phyloP scores from a whole-genome alignment of 2,888 invertebrate species.

The Eupithecia insigniata region DNA sequence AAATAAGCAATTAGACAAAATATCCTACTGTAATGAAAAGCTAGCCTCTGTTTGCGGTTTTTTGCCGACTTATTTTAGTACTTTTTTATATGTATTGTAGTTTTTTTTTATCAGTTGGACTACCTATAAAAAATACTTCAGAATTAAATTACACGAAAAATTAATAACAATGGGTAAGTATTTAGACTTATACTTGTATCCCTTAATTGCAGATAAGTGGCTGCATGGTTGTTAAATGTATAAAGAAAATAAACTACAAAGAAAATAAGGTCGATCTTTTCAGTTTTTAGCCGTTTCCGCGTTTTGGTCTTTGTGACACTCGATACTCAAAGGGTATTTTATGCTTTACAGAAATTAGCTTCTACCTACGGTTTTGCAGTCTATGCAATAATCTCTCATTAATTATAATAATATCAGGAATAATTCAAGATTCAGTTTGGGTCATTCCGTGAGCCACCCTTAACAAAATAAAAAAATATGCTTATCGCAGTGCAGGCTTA shows the following conservation, averaged over 20 bases:
- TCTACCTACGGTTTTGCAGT: no score
- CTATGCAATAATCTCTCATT: background rate
- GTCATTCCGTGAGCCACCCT: background rate
- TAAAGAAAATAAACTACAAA: background rate
- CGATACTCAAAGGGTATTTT: background rate
- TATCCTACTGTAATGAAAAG: no score
- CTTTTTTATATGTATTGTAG: background rate
- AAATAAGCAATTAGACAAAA: no score
- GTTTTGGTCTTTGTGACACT: no score
- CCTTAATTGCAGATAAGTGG: no score
- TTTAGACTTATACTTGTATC: no score
- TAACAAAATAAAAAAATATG: background rate
- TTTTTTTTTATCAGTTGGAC: no score
- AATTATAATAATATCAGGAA: background rate
- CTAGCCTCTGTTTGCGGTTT: background rate
- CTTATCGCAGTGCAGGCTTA: conserved; percentile 19
- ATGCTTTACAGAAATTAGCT: no score
- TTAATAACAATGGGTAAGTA: no score
- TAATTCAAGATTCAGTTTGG: background rate
- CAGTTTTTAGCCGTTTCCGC: background rate
- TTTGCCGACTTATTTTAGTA: background rate
- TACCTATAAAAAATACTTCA: no score
- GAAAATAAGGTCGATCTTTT: background rate
- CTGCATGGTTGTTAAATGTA: no score
- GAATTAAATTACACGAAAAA: no score